Conservation (phyloP, 30 jellyfish, hydroid and myxozoan genomes). For the Cassiopea andromeda region DNA sequence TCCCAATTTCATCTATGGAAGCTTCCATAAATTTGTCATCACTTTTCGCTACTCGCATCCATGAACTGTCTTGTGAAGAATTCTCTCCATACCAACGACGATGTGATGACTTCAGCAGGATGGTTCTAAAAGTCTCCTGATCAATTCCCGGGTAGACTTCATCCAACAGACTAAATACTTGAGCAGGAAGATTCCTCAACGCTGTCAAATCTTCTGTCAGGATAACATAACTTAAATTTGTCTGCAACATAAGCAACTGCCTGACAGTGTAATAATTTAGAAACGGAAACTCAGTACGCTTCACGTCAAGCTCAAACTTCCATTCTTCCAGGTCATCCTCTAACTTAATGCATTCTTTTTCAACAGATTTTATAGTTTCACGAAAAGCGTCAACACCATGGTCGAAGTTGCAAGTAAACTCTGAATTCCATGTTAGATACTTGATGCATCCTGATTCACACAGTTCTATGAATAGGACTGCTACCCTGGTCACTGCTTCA, state of each 20-base stretch:
- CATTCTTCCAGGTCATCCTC: constrained; percentile 46
- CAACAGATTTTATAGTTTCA: constrained; percentile 7
- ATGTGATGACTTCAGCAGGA: constrained; percentile 26
- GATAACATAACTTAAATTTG: constrained; percentile 6
- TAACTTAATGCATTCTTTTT: constrained; percentile 13
- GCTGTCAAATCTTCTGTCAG: neutral
- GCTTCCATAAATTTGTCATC: constrained; percentile 48
- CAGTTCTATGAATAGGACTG: constrained; percentile 48
- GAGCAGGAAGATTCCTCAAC: constrained; percentile 45
- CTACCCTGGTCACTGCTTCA: constrained; percentile 60
- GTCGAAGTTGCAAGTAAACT: constrained; percentile 41
- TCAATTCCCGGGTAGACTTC: constrained; percentile 46
- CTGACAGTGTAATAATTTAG: constrained; percentile 61
- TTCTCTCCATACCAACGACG: constrained; percentile 31
- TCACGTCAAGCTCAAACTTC: constrained; percentile 23
- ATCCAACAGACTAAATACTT: constrained; percentile 62
- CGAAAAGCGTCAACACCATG: constrained; percentile 7
- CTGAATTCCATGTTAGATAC: constrained; percentile 36
- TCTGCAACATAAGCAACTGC: constrained; percentile 65
- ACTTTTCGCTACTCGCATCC: neutral
- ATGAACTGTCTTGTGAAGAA: neutral
- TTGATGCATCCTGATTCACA: constrained; percentile 67
- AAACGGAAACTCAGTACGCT: constrained; percentile 45
- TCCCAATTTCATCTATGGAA: constrained; percentile 12
- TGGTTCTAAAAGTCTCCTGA: constrained; percentile 5